Conservation (phyloP, 2,888 invertebrate genomes). For the Nephrotoma flavescens region DNA sequence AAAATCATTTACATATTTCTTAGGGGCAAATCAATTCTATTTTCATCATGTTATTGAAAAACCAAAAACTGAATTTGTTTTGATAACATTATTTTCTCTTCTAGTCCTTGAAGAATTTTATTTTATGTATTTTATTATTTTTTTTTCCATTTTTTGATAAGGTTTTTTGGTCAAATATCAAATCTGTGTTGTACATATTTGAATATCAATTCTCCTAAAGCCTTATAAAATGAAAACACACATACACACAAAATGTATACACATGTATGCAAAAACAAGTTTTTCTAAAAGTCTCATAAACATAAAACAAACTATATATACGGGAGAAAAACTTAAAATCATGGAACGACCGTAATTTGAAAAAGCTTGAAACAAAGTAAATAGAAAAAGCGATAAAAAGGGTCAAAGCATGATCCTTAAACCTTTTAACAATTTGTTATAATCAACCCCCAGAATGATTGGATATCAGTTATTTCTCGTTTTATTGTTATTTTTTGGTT, state of each 20-base stretch:
- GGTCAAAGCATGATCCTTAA: background rate
- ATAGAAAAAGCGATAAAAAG: background rate
- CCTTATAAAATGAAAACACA: background rate
- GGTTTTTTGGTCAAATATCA: background rate
- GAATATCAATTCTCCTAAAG: background rate
- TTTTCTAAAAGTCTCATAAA: background rate
- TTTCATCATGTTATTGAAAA: background rate
- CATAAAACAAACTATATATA: background rate
- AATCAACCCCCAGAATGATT: background rate
- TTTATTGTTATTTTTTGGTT: background rate
- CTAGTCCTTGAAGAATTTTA: background rate
- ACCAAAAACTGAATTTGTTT: background rate
- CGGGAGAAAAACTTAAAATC: background rate
- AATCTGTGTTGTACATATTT: background rate
- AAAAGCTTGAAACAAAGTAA: background rate
- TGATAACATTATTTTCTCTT: background rate
- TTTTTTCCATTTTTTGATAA: background rate
- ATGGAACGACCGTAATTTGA: background rate
- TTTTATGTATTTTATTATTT: background rate
- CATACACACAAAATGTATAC: background rate
- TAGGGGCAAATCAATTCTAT: background rate
- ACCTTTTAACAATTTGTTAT: background rate
- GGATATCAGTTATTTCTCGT: background rate
- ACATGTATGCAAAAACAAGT: background rate
- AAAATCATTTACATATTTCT: background rate